Conservation (phyloP, 92 coral and sea anemone genomes). For the Meandrina meandrites region DNA sequence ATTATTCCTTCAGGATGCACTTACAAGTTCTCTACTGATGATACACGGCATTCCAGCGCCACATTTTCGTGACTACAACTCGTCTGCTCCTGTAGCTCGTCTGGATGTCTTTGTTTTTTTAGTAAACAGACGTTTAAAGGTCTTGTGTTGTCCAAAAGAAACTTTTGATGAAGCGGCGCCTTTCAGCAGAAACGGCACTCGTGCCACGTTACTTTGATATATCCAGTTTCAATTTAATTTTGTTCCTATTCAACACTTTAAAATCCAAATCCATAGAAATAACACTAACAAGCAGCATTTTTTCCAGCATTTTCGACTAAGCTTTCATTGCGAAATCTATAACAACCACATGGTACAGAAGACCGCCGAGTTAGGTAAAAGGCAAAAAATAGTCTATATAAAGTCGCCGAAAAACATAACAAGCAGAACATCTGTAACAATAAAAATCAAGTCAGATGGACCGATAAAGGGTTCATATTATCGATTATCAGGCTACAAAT, state of each 20-base stretch:
- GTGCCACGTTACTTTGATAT: neutral
- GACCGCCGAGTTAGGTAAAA: too few relatives aligned
- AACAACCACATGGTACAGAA: neutral
- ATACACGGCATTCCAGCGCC: neutral
- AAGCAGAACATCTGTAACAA: neutral
- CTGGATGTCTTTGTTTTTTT: neutral
- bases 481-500: neutral
- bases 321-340: neutral
- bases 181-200: neutral
- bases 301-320: neutral
- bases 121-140: slow-evolving; percentile 11
- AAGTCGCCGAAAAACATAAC: slow-evolving; percentile 1
- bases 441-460: neutral
- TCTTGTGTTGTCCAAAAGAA: neutral
- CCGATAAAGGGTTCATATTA: neutral
- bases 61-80: neutral
- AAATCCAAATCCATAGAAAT: neutral
- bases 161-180: neutral
- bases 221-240: slow-evolving; percentile 2
- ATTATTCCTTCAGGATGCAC: neutral
- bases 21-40: neutral
- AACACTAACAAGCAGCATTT: too few relatives aligned
- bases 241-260: neutral
- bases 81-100: neutral
- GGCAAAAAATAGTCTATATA: neutral